phyloP scores from a whole-genome alignment of 2,113 vertebrate species.

The Leucopsar rothschildi region DNA sequence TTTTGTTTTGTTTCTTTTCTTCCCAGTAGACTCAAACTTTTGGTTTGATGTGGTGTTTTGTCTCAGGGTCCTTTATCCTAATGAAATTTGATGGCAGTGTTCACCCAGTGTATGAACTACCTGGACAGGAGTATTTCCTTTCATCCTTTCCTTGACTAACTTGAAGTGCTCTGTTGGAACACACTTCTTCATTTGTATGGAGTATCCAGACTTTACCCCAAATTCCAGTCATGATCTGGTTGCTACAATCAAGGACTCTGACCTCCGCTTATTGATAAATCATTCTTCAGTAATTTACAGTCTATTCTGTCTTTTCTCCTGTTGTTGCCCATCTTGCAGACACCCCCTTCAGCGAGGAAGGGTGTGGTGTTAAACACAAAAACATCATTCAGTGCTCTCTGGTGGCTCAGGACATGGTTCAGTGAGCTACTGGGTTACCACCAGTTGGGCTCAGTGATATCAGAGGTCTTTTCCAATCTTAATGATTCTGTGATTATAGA shows the following conservation, averaged over 20 bases:
- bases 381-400: background rate
- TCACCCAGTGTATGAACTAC: fast-evolving
- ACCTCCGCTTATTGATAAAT: background rate
- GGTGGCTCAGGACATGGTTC: background rate
- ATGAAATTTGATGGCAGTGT: background rate
- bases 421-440: background rate
- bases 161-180: background rate
- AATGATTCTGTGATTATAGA: background rate
- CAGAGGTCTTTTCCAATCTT: background rate
- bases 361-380: background rate
- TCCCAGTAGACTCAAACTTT: background rate
- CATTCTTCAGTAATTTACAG: background rate
- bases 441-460: background rate
- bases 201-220: background rate
- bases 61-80: background rate
- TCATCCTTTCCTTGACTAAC: background rate
- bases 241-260: background rate
- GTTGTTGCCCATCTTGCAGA: background rate
- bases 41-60: background rate
- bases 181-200: background rate
- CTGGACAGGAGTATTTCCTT: background rate
- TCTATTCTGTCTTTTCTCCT: background rate
- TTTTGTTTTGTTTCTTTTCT: background rate
- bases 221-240: background rate
- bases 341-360: background rate